Percentiles rank a stretch among this genome's conserved stretches.
Conservation (phyloP, 2,888 invertebrate genomes). For the Lutraria lutraria region DNA sequence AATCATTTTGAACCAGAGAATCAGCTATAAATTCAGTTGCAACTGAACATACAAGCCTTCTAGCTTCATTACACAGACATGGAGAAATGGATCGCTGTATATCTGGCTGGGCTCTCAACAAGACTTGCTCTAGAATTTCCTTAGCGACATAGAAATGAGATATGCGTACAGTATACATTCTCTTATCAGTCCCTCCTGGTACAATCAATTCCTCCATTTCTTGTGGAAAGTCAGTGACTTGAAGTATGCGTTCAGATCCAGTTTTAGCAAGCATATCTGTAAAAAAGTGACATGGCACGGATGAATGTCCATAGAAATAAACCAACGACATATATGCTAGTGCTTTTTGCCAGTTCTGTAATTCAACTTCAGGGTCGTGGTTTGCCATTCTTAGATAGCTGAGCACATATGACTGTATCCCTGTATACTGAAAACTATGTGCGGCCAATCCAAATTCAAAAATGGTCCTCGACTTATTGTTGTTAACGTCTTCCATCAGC, state of each 20-base stretch:
- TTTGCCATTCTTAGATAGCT: conserved; percentile 51
- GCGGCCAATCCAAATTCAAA: conserved; percentile 72
- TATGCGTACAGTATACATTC: conserved; percentile 59
- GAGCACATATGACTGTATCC: conserved; percentile 62
- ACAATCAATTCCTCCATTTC: conserved; percentile 65
- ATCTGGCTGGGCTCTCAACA: conserved; percentile 23
- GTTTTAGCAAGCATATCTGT: conserved; percentile 31
- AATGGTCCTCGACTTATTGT: conserved; percentile 33
- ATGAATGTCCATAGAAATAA: conserved; percentile 65
- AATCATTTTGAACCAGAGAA: conserved; percentile 45
- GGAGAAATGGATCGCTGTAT: conserved; percentile 5
- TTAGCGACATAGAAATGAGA: conserved; percentile 69
- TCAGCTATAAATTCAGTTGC: conserved; percentile 64
- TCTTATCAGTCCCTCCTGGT: conserved; percentile 28
- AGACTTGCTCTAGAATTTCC: conserved; percentile 70
- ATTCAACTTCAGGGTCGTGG: neutral
- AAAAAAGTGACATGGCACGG: conserved; percentile 66
- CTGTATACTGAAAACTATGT: conserved; percentile 63
- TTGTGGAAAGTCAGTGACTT: conserved; percentile 60
- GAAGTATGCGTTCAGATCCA: conserved; percentile 13
- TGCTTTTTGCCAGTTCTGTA: conserved; percentile 50
- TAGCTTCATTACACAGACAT: conserved; percentile 60
- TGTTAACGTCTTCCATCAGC: conserved; percentile 37
- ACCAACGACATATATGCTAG: conserved; percentile 58
- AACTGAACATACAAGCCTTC: conserved; percentile 57